Evolutionary conservation across 2,888 invertebrate species (phyloP).

Genomic region (Protophormia terraenovae): DNA sequence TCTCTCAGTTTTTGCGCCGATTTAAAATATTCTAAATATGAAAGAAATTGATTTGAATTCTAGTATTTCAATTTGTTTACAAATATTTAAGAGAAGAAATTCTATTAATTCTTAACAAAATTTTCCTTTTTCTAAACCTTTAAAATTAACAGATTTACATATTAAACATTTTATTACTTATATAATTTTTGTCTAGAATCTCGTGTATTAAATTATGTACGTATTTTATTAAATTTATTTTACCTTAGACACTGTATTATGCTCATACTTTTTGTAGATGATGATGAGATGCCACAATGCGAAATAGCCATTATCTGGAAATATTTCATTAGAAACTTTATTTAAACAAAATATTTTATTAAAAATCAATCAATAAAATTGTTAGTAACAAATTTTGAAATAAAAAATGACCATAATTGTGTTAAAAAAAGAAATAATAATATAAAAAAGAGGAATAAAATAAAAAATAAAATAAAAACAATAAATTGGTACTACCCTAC

Average conservation of each 20-base stretch:
- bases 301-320: slow-evolving; percentile 83
- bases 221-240: no score
- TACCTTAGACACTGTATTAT: slow-evolving; percentile 91
- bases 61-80: no score
- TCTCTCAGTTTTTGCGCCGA: no score
- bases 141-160: no score
- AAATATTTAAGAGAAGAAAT: no score
- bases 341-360: slow-evolving; percentile 28
- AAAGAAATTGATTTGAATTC: no score
- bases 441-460: slow-evolving; percentile 49
- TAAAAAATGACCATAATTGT: neutral
- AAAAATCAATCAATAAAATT: neutral
- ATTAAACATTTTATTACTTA: no score
- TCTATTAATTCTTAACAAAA: no score
- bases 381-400: slow-evolving; percentile 34
- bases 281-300: slow-evolving; percentile 84
- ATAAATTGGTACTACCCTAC: slow-evolving; percentile 80
- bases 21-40: no score
- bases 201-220: no score
- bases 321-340: slow-evolving; percentile 41
- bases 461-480: slow-evolving; percentile 66
- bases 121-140: no score
- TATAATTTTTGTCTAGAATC: no score
- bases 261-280: slow-evolving; percentile 85
- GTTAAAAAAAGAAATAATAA: slow-evolving; percentile 3